Evolutionary conservation across 2,888 invertebrate genomes (phyloP), one percentile per base, ranked within the genome.

Genomic region (Xanthorhoe designata): DNA sequence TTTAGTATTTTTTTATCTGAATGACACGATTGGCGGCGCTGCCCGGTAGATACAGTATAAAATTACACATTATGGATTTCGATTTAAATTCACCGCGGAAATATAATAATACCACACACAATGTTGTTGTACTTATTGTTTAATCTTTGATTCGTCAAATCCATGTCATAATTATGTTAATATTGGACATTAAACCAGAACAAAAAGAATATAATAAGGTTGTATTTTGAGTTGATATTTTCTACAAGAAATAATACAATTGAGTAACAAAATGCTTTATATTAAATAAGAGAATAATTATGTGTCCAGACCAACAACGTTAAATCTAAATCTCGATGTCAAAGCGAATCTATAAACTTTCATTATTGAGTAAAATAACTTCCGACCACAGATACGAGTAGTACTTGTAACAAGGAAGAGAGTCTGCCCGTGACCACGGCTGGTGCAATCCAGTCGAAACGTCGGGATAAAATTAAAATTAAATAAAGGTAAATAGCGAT

Each of bases 281-380:
- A n/a, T n/a, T n/a, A n/a, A n/a, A n/a, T n/a, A 35, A 35, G 9
- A 35, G 6, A 8, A 6, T 35, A 35, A 8, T 6, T 35, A 35
- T 9, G 35, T 51, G 24, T 51, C 13, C 38, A 15, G 8, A 13
- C 45, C 51, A 15, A 29, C 15, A 38, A 42, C 17, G 15, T 38
- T 57, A n/a, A 51, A 42, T 45, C 9, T 51, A 62, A 35, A 50
- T 55, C 29, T 32, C 56, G 42, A 51, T 51, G 50, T 56, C 62
- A 62, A 62, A 56, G 61, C 29, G 32, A 56, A 51, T 50, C 49
- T 55, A 38, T 61, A 50, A 47, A 50, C 54, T 50, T 19, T n/a
- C n/a, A n/a, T n/a, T n/a, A n/a, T n/a, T n/a, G n/a, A 61, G 50
- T 55, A 61, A 55, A 61, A 50, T 35, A 61, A 50, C 38, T 47